Evolutionary conservation across 2,797 vertebrate genomes (phyloP), one percentile per base, ranked within the genome.

Genomic region (Tauraco hartlaubi): DNA sequence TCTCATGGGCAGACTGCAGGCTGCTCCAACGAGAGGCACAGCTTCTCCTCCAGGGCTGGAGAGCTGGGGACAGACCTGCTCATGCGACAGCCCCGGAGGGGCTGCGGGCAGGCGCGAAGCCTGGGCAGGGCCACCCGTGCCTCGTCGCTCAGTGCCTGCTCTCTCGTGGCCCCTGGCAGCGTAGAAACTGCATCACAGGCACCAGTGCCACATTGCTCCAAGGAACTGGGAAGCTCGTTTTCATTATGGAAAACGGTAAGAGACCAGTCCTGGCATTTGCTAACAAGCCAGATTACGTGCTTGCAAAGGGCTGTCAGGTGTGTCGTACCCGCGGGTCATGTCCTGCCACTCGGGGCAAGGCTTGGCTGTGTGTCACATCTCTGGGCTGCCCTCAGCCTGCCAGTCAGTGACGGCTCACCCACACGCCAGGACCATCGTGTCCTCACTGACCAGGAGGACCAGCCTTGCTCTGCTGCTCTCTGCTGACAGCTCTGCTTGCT

Each of bases 371-470:
- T 61, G 68, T 82, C 43, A 75, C 63, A 48, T 13, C 43, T 63
- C 25, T 3, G 0, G 28, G 37, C 48, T 78, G 87, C 69, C 59
- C n/a, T 39, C 68, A 61, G n/a, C 25, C 43, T 68, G 25, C 13
- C 1, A 0, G 29, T 5, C 1, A 0, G 12, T 35, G 39, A 72
- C 2, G 14, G 46, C 25, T 82, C n/a, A 55, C 17, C 51, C n/a
- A 54, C 1, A 3, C 25, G 58, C n/a, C 76, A 66, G 63, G 28
- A 85, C 51, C 54, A 14, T 4, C 18, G 23, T 4, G 9, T 59
- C 44, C 35, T 78, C n/a, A 49, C 1, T 1, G 33, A 73, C 31
- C 46, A 74, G 52, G 46, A 85, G 22, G 39, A 90, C 28, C 19
- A 82, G 9, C 25, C 86, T 80, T 41, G 82, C 75, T 91, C 48